Evolutionary conservation across 2,113 vertebrate genomes (phyloP), one percentile per base, ranked within the genome.

Genomic region (Nothobranchius kuhntae): DNA sequence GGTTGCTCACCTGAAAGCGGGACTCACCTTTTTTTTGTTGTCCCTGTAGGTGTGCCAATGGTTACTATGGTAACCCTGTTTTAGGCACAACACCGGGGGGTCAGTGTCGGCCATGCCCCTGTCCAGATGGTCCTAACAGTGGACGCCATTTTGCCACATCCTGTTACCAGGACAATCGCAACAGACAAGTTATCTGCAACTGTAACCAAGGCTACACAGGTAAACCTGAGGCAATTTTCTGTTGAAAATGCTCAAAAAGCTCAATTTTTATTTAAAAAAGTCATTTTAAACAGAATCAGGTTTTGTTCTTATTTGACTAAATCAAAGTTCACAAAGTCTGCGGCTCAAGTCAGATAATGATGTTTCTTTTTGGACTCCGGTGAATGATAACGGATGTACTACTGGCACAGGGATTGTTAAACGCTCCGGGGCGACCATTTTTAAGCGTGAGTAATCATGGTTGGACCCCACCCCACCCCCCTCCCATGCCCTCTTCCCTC

Each of bases 141-240:
- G 92, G 91, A 36, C 94, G 92, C 3, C 92, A 98, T 74, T 98
- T 98, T 1, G 98, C 98, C 0, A 88, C 91, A 11, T 95, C 97
- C 46, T 99, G 98, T 91, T 95, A 96, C 77, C 94, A 95, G 85
- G 97, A 99, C 86, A 91, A 90, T 62, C 94, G 68, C n/a, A 95
- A 92, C 53, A 89, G 87, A 62, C 95, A 96, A 69, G 92, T 99
- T 0, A 15, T 96, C 80, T 99, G 98, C 87, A 96, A 92, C 88
- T 99, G 98, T 87, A 94, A 91, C 81, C 90, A 94, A 2, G 98
- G 97, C 4, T 97, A 99, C 91, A 94, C 95, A 89, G 98, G 98
- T 97, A 53, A 65, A 40, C 8, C 15, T 30, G 0, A 50, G 2
- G 30, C 6, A 8, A 48, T 21, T 21, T 21, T 21, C 21, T 21